phyloP scores from a whole-genome alignment of 2,888 invertebrate genomes.

The Ophion obscuratus region DNA sequence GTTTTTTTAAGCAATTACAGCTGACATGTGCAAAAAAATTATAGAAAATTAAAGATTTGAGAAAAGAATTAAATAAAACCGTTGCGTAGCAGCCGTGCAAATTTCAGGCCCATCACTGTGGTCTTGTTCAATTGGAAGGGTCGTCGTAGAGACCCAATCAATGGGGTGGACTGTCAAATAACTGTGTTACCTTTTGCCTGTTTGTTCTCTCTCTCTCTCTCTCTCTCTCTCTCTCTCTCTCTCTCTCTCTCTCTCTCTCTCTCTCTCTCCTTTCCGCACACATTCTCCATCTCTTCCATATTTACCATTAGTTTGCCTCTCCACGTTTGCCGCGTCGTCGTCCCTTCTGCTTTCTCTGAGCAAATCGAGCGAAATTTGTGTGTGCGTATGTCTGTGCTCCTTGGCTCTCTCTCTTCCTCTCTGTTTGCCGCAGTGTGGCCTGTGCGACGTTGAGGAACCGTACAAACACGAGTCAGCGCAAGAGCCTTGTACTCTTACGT shows the following conservation, averaged over 20 bases:
- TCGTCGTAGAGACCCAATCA: conserved; percentile 9
- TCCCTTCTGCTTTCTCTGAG: conserved; percentile 20
- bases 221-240: conserved; percentile 10
- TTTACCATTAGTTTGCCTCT: conserved; percentile 34
- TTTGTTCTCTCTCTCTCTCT: neutral
- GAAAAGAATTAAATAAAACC: too few species aligned
- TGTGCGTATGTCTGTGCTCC: conserved; percentile 1
- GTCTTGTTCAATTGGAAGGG: too few species aligned
- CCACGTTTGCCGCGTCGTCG: neutral
- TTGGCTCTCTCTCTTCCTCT: neutral
- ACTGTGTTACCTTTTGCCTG: conserved; percentile 5
- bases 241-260: conserved; percentile 1
- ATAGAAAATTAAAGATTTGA: too few species aligned
- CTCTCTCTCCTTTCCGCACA: neutral
- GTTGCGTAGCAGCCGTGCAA: too few species aligned
- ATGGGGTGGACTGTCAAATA: neutral
- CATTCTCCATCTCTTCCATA: conserved; percentile 13
- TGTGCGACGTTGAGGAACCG: conserved; percentile 39
- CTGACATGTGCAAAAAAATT: too few species aligned
- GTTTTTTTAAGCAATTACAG: too few species aligned
- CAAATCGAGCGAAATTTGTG: conserved; percentile 35
- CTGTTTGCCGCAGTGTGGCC: neutral
- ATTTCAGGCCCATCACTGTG: too few species aligned
- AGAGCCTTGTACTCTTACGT: conserved; percentile 47
- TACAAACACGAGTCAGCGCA: conserved; percentile 42